phyloP scores from a whole-genome alignment of 1,140 invertebrate genomes.

The Saccostrea glomerata region DNA sequence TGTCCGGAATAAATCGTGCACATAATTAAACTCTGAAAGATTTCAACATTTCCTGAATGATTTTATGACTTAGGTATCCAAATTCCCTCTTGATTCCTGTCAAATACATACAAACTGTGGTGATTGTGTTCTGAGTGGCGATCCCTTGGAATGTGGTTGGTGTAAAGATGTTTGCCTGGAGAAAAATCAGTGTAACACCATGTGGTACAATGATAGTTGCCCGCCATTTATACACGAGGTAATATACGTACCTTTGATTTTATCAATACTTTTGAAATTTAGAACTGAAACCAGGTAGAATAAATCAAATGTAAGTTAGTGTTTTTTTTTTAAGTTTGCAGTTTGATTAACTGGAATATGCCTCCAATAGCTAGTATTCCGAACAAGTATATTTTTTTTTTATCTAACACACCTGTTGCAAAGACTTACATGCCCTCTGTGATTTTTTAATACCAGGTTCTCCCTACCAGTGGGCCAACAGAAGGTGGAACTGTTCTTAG shows the following conservation, averaged over 20 bases:
- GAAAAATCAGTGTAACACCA: constrained; percentile 31
- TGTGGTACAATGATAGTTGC: constrained; percentile 53
- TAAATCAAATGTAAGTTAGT: too few relatives aligned
- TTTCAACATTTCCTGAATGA: too few relatives aligned
- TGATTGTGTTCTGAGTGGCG: constrained; percentile 67
- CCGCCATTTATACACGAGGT: constrained; percentile 61
- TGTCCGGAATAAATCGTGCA: too few relatives aligned
- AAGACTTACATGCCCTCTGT: too few relatives aligned
- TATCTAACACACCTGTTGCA: too few relatives aligned
- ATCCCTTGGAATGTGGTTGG: constrained; percentile 78
- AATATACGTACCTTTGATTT: constrained; percentile 33
- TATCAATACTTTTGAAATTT: too few relatives aligned
- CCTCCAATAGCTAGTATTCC: too few relatives aligned
- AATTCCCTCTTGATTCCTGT: constrained; percentile 74
- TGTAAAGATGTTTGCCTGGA: constrained; percentile 54
- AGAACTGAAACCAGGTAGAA: too few relatives aligned
- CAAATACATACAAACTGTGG: constrained; percentile 71
- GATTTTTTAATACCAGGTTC: constrained; percentile 59
- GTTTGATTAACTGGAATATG: too few relatives aligned
- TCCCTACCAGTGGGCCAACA: constrained; percentile 72
- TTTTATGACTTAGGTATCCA: constrained; percentile 67
- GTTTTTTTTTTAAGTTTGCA: too few relatives aligned
- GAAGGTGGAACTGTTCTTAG: constrained; percentile 71
- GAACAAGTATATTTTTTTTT: too few relatives aligned
- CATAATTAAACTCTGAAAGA: too few relatives aligned